Evolutionary conservation across 2,113 vertebrate genomes (phyloP).

Genomic region (Cariama cristata): DNA sequence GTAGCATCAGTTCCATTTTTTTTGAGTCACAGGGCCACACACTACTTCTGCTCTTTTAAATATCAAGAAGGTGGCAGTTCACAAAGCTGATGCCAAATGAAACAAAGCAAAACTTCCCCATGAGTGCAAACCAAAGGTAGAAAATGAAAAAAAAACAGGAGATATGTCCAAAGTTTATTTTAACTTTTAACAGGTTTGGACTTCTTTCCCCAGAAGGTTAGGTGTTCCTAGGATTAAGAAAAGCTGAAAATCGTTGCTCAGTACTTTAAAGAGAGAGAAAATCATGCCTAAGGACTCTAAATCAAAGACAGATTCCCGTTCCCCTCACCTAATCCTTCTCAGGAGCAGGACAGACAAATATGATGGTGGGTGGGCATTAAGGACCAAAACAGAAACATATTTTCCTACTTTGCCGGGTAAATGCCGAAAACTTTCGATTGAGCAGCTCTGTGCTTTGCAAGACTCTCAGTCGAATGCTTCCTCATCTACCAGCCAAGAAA

Average conservation of each 20-base stretch:
- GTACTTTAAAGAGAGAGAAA: background rate
- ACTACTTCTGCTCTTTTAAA: background rate
- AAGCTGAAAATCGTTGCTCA: background rate
- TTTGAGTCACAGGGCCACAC: background rate
- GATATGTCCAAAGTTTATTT: background rate
- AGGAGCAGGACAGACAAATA: background rate
- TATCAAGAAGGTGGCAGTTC: background rate
- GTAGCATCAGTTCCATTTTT: background rate
- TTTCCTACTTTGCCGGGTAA: background rate
- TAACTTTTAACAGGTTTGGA: background rate
- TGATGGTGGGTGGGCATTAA: constrained; percentile 2
- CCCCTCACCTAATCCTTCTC: background rate
- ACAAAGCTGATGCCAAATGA: background rate
- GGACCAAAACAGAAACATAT: background rate
- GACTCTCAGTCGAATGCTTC: background rate
- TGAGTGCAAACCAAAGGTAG: background rate
- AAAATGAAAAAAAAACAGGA: background rate
- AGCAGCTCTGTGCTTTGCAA: background rate
- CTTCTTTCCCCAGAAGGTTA: background rate
- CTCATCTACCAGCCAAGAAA: background rate
- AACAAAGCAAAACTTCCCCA: background rate
- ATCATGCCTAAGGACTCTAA: background rate
- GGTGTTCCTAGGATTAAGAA: background rate
- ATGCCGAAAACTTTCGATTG: background rate
- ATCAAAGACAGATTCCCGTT: constrained; percentile 28